Evolutionary conservation across 2,888 invertebrate genomes (phyloP), one percentile per base, ranked within the genome.

Genomic region (Xylophagus ater): DNA sequence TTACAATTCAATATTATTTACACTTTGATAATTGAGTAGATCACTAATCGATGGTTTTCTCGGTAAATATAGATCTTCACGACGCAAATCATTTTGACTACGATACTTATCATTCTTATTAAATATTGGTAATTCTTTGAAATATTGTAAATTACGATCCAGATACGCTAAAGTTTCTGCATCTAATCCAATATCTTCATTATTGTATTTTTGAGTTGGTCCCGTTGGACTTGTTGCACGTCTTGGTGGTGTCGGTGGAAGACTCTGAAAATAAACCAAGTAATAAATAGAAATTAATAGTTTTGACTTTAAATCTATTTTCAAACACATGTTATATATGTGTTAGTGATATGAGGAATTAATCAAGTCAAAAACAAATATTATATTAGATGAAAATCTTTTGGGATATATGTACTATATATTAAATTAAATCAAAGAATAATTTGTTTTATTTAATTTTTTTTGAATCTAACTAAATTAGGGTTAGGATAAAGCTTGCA

Each of bases 201-300:
- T 57, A 46, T 54, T 13, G 3, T 36, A 34, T 28, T 44, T 40
- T 8, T 35, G 20, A 26, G 25, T 10, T 29, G 38, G 67, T 7
- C 66, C 60, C 44, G 67, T 64, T 4, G 72, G 72, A 48, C 70
- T 71, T 33, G 57, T 53, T 31, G 68, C 67, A 31, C 69, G 67
- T 46, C 68, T 61, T 31, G 70, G 68, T 26, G 68, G 66, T 3
- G 68, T 63, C 23, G 68, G 63, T 10, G 72, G 72, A 44, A 72
- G 57, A 54, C 71, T 72, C 73, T 73, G 52, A 21, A 64, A 56
- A 8, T 2, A 12, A 34, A 19, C n/a, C n/a, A n/a, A n/a, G 24
- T 21, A 9, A n/a, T 20, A 14, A 15, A 23, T 21, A 14, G 15
- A 20, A 9, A 13, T 23, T 21, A n/a, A 10, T n/a, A n/a, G n/a